A percentile compares a stretch with the other conserved stretches of the same genome.
These are phyloP conservation scores for Hybognathus amarus DNA, from an alignment of 2,797 vertebrate genomes.

Conservation along the genomic window DNA sequence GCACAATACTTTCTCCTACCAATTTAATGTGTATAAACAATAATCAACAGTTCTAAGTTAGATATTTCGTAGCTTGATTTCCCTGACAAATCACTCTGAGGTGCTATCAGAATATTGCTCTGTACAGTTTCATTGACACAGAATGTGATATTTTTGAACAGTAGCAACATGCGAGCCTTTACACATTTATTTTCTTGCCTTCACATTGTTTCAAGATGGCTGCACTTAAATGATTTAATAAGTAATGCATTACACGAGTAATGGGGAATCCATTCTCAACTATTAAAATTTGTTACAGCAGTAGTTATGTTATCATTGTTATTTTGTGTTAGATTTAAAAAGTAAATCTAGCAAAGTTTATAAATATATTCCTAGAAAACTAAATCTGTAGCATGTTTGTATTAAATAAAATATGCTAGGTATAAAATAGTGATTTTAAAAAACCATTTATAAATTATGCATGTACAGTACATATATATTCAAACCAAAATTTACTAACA, in stretches of 20 bases:
- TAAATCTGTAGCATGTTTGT: neutral
- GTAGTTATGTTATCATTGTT: neutral
- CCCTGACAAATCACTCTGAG: neutral
- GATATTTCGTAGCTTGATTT: neutral
- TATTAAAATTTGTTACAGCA: neutral
- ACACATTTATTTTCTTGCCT: neutral
- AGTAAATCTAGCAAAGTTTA: neutral
- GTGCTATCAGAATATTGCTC: neutral
- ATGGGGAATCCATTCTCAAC: constrained; percentile 1
- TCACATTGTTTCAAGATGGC: neutral
- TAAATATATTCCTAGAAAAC: neutral
- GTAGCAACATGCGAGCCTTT: neutral
- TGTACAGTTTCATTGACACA: neutral
- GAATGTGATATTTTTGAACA: neutral
- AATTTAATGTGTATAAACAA: neutral
- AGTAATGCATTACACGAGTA: constrained; percentile 15
- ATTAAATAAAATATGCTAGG: neutral
- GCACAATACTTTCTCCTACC: neutral
- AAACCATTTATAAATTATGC: too few species aligned
- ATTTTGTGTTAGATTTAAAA: neutral
- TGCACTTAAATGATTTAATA: constrained; percentile 4
- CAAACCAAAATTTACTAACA: too few species aligned
- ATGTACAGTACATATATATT: too few species aligned
- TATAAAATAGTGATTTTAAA: too few species aligned
- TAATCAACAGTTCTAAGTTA: neutral